Evolutionary conservation across 2,113 vertebrate genomes (phyloP).

Genomic region (Trogon melanurus): DNA sequence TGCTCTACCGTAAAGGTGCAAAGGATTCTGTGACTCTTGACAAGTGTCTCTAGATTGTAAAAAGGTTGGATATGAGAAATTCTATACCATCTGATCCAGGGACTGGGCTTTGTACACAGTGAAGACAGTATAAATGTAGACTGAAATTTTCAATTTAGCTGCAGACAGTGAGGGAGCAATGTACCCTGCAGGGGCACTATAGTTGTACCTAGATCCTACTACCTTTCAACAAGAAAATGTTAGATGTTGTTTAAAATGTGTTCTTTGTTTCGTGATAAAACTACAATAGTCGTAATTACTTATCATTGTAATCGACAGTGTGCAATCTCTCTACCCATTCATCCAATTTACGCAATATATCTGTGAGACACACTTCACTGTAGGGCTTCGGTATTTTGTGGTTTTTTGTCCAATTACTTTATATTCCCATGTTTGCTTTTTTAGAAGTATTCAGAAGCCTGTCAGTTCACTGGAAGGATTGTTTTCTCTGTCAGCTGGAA

Average conservation of each 20-base stretch:
- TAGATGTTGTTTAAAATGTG: not conserved
- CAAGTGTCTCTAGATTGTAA: not conserved
- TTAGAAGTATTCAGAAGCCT: not conserved
- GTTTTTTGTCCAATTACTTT: not conserved
- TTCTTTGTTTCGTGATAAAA: not conserved
- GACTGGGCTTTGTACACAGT: not conserved
- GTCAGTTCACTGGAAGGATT: not conserved
- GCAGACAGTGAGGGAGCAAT: not conserved
- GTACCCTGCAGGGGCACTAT: not conserved
- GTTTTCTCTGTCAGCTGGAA: not conserved
- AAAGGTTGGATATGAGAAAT: not conserved
- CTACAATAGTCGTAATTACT: not conserved
- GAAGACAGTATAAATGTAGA: not conserved
- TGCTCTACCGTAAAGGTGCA: not conserved
- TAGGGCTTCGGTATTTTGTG: not conserved
- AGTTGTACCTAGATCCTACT: not conserved
- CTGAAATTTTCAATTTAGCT: not conserved
- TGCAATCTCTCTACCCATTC: not conserved
- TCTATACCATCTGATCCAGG: not conserved
- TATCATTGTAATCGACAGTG: not conserved
- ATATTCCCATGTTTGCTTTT: not conserved
- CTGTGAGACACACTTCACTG: not conserved
- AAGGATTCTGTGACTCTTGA: not conserved
- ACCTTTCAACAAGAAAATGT: not conserved
- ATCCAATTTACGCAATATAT: accelerated